These are phyloP conservation scores for Parazoanthus swiftii DNA, from an alignment of 92 coral and sea anemone genomes.

Conservation along the genomic window DNA sequence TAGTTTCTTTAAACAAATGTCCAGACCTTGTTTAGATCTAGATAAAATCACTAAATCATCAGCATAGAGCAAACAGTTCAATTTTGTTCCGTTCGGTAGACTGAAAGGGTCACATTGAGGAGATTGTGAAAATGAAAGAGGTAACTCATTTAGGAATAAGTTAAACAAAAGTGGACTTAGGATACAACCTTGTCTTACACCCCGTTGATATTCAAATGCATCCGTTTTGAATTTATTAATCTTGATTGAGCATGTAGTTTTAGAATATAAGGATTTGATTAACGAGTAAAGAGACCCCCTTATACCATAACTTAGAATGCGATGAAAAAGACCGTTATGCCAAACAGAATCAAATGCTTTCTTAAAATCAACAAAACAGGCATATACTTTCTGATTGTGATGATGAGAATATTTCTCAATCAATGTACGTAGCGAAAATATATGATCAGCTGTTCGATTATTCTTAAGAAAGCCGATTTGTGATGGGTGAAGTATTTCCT, in stretches of 20 bases:
- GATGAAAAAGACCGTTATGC: background rate
- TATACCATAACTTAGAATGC: background rate
- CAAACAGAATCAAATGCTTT: too few relatives aligned
- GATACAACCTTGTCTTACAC: background rate
- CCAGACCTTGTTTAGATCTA: background rate
- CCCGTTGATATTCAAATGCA: background rate
- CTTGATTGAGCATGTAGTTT: background rate
- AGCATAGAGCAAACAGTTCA: background rate
- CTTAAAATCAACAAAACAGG: too few relatives aligned
- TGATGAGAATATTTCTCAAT: background rate
- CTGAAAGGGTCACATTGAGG: constrained; percentile 6
- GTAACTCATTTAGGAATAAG: too few relatives aligned
- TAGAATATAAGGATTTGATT: too few relatives aligned
- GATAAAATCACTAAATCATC: too few relatives aligned
- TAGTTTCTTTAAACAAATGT: background rate
- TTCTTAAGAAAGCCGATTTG: background rate
- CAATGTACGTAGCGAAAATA: background rate
- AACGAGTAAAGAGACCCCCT: background rate
- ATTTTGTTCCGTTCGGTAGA: constrained; percentile 13
- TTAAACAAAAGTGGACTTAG: too few relatives aligned
- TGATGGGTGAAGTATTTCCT: background rate
- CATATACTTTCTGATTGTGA: too few relatives aligned
- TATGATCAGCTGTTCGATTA: constrained; percentile 10
- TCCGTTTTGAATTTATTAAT: constrained; percentile 12
- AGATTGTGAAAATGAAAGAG: background rate